Evolutionary conservation across 2,888 invertebrate genomes (phyloP).

Genomic region (Phragmatobia fuliginosa): DNA sequence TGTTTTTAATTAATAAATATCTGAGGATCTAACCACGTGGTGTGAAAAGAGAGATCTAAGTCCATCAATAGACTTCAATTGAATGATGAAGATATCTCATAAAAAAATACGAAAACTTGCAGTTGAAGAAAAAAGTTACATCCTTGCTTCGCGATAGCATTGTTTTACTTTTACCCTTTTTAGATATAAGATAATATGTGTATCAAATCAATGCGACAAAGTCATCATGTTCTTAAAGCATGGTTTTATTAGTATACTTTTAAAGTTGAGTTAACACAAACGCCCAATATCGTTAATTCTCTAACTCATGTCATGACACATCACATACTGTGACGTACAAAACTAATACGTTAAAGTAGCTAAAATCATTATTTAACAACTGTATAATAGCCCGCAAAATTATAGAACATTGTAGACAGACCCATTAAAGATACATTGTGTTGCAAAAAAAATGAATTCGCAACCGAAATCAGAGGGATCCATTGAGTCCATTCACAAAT

Average conservation of each 20-base stretch:
- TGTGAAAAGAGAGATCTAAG: too few relatives aligned
- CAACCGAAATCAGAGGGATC: constrained; percentile 67
- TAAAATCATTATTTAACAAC: constrained; percentile 39
- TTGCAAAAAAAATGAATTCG: constrained; percentile 63
- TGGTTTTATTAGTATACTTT: neutral
- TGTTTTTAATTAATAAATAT: neutral
- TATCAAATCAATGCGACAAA: neutral
- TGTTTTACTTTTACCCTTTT: neutral
- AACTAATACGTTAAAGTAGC: constrained; percentile 31
- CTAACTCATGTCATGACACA: neutral
- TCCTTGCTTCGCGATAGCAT: too few relatives aligned
- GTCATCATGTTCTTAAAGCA: too few relatives aligned
- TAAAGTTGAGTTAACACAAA: neutral
- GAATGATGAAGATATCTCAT: too few relatives aligned
- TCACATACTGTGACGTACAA: constrained; percentile 5
- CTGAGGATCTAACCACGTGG: neutral
- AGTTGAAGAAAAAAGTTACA: too few relatives aligned
- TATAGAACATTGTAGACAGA: constrained; percentile 59
- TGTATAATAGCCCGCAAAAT: constrained; percentile 54
- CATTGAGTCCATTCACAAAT: constrained; percentile 77
- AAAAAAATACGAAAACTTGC: too few relatives aligned
- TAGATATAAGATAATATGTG: neutral
- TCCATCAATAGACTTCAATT: too few relatives aligned
- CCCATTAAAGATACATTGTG: constrained; percentile 51
- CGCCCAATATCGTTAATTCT: neutral